These are phyloP conservation scores for Drosophila demipolita DNA, from an alignment of 2,888 invertebrate genomes.

Conservation along the genomic window DNA sequence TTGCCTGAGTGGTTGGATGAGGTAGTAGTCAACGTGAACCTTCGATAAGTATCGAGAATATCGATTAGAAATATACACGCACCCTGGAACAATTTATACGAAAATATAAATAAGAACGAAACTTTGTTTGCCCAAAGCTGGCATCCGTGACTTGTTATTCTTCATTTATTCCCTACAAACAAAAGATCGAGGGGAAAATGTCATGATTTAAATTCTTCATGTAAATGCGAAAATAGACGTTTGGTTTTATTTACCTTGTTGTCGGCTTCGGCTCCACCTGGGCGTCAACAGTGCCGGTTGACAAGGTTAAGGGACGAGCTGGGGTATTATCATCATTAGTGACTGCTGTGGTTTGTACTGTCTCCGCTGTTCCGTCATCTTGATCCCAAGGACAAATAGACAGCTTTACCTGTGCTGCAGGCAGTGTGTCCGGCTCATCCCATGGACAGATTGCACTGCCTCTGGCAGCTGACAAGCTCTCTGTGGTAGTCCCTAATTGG, in stretches of 20 bases:
- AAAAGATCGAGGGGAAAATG: not conserved
- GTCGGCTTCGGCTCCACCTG: conserved; percentile 54
- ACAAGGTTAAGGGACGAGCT: not conserved
- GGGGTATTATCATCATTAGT: conserved; percentile 5
- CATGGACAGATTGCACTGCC: conserved; percentile 84
- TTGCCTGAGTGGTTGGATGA: not conserved
- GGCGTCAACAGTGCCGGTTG: not conserved
- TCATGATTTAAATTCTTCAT: not conserved
- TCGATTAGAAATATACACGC: not conserved
- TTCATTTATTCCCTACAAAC: not conserved
- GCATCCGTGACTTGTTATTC: not conserved
- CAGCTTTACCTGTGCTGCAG: conserved; percentile 11
- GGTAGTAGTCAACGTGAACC: not conserved
- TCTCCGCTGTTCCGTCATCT: not conserved
- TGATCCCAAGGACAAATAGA: conserved; percentile 4
- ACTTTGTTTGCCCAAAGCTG: not conserved
- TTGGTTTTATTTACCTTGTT: conserved; percentile 65
- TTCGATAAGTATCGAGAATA: not conserved
- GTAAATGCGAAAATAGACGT: not conserved
- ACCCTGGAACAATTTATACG: not conserved
- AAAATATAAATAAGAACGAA: not conserved
- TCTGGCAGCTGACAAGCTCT: conserved; percentile 53
- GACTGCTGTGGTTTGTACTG: conserved; percentile 4
- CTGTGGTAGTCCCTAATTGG: conserved; percentile 81
- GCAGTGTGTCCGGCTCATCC: conserved; percentile 73